Evolutionary conservation across 1,140 invertebrate genomes (phyloP).

Genomic region (Onthophagus taurus): DNA sequence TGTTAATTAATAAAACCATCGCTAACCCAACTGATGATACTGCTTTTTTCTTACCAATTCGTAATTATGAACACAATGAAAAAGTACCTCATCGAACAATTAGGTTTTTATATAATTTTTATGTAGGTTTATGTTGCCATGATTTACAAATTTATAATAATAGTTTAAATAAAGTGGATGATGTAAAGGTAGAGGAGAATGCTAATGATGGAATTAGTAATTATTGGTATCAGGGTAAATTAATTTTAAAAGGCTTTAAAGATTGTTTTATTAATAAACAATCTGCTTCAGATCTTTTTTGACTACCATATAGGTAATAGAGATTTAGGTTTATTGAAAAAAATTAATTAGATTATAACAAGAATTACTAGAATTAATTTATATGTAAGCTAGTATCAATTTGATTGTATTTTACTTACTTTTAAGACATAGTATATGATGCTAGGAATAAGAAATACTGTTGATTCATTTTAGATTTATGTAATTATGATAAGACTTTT

Average conservation of each 20-base stretch:
- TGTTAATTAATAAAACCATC: constrained; percentile 6
- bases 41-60: background rate
- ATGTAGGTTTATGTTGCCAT: constrained; percentile 10
- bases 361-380: too few relatives aligned
- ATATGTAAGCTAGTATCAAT: too few relatives aligned
- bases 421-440: background rate
- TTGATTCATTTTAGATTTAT: too few relatives aligned
- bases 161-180: background rate
- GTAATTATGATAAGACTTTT: too few relatives aligned
- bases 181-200: background rate
- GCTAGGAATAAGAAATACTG: background rate
- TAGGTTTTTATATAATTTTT: constrained; percentile 8
- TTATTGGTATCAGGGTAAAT: constrained; percentile 8
- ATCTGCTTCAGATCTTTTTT: constrained; percentile 13
- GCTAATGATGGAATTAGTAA: background rate
- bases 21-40: background rate
- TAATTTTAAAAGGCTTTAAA: constrained; percentile 14
- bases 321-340: too few relatives aligned
- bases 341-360: too few relatives aligned
- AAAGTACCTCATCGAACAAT: constrained; percentile 5
- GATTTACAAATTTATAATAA: constrained; percentile 9
- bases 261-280: constrained; percentile 14
- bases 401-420: background rate
- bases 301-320: too few relatives aligned
- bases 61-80: background rate